Percentiles rank a stretch among this genome's conserved stretches.
These are phyloP conservation scores for Scaptomyza graminum DNA, from an alignment of 1,140 invertebrate species.

Conservation along the genomic window DNA sequence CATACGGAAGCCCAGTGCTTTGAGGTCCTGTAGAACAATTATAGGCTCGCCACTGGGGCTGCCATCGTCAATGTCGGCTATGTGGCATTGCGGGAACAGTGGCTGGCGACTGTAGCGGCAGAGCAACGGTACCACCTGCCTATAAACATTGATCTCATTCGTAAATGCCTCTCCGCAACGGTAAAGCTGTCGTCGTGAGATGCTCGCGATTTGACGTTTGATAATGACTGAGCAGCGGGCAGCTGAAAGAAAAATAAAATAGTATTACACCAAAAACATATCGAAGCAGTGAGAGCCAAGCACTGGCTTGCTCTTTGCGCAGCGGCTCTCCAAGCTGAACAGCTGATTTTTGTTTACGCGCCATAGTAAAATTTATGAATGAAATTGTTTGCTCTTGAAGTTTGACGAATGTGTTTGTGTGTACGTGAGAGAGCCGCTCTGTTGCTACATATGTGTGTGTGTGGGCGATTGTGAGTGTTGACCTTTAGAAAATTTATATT, in stretches of 20 bases:
- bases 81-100: constrained; percentile 74
- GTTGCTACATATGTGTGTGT: constrained; percentile 16
- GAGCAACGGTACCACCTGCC: constrained; percentile 68
- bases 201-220: constrained; percentile 78
- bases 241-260: constrained; percentile 39
- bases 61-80: constrained; percentile 65
- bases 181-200: constrained; percentile 74
- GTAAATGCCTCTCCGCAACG: constrained; percentile 77
- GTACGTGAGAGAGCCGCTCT: constrained; percentile 51
- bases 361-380: constrained; percentile 69
- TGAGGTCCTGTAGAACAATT: constrained; percentile 78
- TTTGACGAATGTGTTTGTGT: constrained; percentile 37
- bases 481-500: constrained; percentile 78
- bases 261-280: constrained; percentile 15
- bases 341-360: constrained; percentile 76
- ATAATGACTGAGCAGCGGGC: constrained; percentile 69
- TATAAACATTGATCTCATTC: constrained; percentile 80
- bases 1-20: constrained; percentile 68
- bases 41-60: constrained; percentile 60
- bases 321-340: constrained; percentile 30
- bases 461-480: constrained; percentile 64
- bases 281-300: not conserved
- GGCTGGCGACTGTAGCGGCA: constrained; percentile 56
- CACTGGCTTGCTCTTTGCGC: not conserved
- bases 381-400: constrained; percentile 44